Percentiles rank a stretch among this genome's conserved stretches.
phyloP scores from a whole-genome alignment of 2,797 vertebrate genomes.

The Schizopygopsis pylzovi region DNA sequence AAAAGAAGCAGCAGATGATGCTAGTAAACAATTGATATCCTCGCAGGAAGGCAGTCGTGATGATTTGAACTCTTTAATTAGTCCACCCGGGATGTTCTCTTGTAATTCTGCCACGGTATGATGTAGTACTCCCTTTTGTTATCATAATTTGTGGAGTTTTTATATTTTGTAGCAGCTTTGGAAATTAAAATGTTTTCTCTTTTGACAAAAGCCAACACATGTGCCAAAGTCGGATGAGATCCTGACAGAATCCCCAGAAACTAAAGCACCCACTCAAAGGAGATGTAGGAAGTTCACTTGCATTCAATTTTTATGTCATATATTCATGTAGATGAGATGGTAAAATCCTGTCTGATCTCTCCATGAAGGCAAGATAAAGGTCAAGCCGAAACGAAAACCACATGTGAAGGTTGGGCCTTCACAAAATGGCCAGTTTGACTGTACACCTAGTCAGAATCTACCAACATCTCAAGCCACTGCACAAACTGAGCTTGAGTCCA shows the following conservation, averaged over 20 bases:
- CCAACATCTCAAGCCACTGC: neutral
- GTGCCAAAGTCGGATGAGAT: neutral
- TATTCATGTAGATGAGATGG: neutral
- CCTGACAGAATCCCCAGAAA: neutral
- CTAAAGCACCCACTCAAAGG: conserved; percentile 19
- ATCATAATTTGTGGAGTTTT: neutral
- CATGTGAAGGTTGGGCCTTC: neutral
- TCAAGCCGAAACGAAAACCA: conserved; percentile 19
- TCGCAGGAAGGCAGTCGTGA: conserved; percentile 1
- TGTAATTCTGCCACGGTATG: conserved; percentile 21
- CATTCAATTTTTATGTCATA: neutral
- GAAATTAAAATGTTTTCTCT: neutral
- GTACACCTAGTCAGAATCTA: neutral
- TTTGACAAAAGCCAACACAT: conserved; percentile 32
- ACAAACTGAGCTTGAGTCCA: conserved; percentile 1
- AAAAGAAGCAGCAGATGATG: conserved; percentile 6
- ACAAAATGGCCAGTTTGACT: neutral
- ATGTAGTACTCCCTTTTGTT: neutral
- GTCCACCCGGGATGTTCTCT: neutral
- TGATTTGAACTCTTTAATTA: neutral
- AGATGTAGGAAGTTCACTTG: conserved; percentile 18
- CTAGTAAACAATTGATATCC: neutral
- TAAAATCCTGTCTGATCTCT: conserved; percentile 12
- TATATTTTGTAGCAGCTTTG: neutral
- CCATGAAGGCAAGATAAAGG: conserved; percentile 30